Percentiles rank a stretch among this genome's conserved stretches.
phyloP scores from a whole-genome alignment of 2,113 vertebrate genomes.

The Silurus asotus region DNA sequence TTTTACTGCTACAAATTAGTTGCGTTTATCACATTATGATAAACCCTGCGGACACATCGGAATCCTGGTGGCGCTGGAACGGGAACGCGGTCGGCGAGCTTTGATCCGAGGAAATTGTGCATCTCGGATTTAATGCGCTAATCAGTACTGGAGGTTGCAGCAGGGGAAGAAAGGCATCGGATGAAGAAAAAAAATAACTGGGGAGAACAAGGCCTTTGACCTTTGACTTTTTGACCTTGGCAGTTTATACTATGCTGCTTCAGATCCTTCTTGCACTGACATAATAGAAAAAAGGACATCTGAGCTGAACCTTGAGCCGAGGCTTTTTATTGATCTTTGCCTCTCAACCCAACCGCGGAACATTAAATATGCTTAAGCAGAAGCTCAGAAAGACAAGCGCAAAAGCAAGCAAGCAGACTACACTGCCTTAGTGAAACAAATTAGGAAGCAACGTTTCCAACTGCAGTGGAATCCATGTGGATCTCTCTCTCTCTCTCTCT shows the following conservation, averaged over 20 bases:
- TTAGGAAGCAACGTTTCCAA: neutral
- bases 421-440: neutral
- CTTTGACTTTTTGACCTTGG: constrained; percentile 6
- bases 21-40: neutral
- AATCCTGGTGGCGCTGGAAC: neutral
- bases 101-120: neutral
- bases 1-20: constrained; percentile 15
- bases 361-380: constrained; percentile 20
- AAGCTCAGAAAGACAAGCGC: neutral
- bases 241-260: neutral
- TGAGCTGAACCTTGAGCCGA: neutral
- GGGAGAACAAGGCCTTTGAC: neutral
- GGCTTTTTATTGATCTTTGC: neutral
- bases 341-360: neutral
- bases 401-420: constrained; percentile 6
- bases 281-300: neutral
- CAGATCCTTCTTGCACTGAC: neutral
- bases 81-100: neutral
- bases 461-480: neutral
- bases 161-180: neutral
- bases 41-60: neutral
- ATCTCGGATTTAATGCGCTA: too few relatives aligned
- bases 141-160: neutral
- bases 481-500: neutral
- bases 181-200: neutral